Percentiles rank a stretch among this genome's conserved stretches.
Conservation (phyloP, 92 coral and sea anemone genomes). For the Porites lobata region DNA sequence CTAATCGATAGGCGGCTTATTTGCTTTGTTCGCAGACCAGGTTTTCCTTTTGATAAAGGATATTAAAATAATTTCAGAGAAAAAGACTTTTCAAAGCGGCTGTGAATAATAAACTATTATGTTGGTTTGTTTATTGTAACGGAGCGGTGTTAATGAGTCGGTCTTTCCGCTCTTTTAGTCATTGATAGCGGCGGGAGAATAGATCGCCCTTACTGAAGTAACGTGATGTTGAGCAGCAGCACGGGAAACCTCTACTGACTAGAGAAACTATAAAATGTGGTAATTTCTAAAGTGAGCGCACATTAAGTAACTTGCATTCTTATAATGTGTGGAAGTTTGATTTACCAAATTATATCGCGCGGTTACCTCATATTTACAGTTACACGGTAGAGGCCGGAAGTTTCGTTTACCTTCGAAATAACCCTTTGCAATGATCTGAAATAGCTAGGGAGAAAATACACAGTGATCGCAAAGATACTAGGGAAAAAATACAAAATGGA, state of each 20-base stretch:
- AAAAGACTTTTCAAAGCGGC: background rate
- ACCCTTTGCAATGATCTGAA: too few relatives aligned
- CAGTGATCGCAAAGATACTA: too few relatives aligned
- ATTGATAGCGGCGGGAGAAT: background rate
- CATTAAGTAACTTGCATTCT: too few relatives aligned
- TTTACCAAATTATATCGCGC: too few relatives aligned
- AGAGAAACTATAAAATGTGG: background rate
- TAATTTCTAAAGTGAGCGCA: too few relatives aligned
- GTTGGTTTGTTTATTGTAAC: background rate
- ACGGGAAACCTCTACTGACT: background rate
- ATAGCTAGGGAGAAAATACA: too few relatives aligned
- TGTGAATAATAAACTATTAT: background rate
- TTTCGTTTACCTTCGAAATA: too few relatives aligned
- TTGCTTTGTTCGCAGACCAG: slow-evolving; percentile 18
- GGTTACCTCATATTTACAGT: too few relatives aligned
- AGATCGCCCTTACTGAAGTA: background rate
- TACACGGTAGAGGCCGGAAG: too few relatives aligned
- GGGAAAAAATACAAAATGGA: too few relatives aligned
- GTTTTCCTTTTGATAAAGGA: slow-evolving; percentile 11
- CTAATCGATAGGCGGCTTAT: background rate
- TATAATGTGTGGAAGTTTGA: too few relatives aligned
- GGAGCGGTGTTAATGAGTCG: background rate
- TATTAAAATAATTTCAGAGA: slow-evolving; percentile 7
- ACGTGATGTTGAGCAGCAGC: background rate
- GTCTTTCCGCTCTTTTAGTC: background rate